Conservation (phyloP, 2,113 vertebrate species). For the Ophiodon elongatus region DNA sequence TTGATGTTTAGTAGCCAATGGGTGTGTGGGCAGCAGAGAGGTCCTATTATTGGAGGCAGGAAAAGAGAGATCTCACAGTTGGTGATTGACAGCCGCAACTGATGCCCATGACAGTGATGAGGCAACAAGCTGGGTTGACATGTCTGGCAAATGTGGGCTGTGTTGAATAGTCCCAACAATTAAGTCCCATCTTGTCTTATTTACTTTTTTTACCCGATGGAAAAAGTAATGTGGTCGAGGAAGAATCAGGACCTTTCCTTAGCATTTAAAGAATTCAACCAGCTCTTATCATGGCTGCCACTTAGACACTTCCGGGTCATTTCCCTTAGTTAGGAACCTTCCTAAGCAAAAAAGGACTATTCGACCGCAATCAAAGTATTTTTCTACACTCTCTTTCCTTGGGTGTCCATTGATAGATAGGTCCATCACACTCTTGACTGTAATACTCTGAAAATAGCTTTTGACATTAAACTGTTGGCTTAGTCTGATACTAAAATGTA, state of each 20-base stretch:
- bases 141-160: neutral
- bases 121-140: conserved; percentile 47
- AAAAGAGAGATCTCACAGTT: conserved; percentile 25
- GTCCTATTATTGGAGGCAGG: conserved; percentile 20
- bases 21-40: conserved; percentile 18
- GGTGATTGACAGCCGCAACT: conserved; percentile 63
- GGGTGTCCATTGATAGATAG: conserved; percentile 2
- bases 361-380: neutral
- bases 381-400: neutral
- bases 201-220: neutral
- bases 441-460: neutral
- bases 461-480: conserved; percentile 9
- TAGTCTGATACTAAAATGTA: neutral
- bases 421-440: conserved; percentile 20
- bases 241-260: neutral
- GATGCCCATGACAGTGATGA: conserved; percentile 53
- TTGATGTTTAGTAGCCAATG: conserved; percentile 13
- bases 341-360: neutral
- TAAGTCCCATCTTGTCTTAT: neutral
- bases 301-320: neutral
- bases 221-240: neutral
- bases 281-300: neutral
- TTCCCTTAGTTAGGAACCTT: neutral
- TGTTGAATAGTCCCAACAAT: neutral
- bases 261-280: neutral